Conservation (phyloP, 2,113 vertebrate genomes). For the Zosterops hypoxanthus region DNA sequence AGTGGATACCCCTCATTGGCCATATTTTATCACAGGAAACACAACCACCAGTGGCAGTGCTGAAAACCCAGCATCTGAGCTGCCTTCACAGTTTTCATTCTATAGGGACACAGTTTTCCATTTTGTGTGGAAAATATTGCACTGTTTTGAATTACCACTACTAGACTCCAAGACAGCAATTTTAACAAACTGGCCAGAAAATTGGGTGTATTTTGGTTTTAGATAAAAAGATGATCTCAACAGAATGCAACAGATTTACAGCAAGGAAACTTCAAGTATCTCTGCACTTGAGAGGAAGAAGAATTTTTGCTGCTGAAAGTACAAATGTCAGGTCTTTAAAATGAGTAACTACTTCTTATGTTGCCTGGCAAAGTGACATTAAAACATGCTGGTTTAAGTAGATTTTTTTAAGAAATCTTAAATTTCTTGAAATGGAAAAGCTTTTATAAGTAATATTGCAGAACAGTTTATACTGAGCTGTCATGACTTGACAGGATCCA, state of each 20-base stretch:
- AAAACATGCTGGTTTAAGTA: slow-evolving; percentile 36
- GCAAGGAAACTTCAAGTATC: not conserved
- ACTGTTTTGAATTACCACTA: not conserved
- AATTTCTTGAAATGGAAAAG: slow-evolving; percentile 63
- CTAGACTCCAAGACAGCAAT: slow-evolving; percentile 7
- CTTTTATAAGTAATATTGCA: slow-evolving; percentile 61
- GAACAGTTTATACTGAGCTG: slow-evolving; percentile 67
- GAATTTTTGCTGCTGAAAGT: not conserved
- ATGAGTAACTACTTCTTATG: slow-evolving; percentile 10
- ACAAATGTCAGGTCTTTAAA: slow-evolving; percentile 30
- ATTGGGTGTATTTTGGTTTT: not conserved
- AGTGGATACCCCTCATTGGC: not conserved
- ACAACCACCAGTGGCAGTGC: not conserved
- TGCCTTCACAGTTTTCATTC: not conserved
- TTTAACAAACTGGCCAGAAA: slow-evolving; percentile 14
- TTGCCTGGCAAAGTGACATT: slow-evolving; percentile 30
- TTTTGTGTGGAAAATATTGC: not conserved
- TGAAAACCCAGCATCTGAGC: not conserved
- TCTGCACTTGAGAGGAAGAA: not conserved
- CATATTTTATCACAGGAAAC: not conserved
- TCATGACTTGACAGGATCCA: slow-evolving; percentile 69
- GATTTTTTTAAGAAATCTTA: slow-evolving; percentile 50
- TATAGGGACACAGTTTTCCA: not conserved
- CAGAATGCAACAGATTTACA: not conserved
- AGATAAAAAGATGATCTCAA: not conserved